Evolutionary conservation across 2,888 invertebrate genomes (phyloP), one percentile per base, ranked within the genome.

Genomic region (Erebia aethiops): DNA sequence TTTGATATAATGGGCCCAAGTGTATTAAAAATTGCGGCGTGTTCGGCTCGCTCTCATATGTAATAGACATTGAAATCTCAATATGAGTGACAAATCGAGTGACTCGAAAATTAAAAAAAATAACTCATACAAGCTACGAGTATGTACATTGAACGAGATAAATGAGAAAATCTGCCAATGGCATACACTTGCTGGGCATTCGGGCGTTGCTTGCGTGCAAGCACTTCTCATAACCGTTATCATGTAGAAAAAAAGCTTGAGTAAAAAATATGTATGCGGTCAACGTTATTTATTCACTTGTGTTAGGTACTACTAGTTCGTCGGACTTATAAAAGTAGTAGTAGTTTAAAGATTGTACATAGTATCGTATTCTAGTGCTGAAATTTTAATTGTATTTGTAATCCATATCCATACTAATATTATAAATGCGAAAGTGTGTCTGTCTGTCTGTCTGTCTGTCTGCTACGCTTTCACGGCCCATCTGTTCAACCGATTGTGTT

Each of bases 51-150:
- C 11, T 4, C 21, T 3, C 21, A 21, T 49, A 18, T 14, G 46
- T 21, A 46, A 62, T 14, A 21, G 14, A 49, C 21, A 13, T 62
- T 46, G 7, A 35, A 35, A 21, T 49, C 9, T 21, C 21, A 49
- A 14, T 62, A 62, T 21, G 14, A 21, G 62, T 26, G 18, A 46
- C 46, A 61, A 61, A 16, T 13, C 35, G 35, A 35, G 35, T 35
- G 35, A 13, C 9, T 62, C 16, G 14, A 62, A 46, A 62, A 62
- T 62, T 49, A 62, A 62, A 62, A 26, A 9, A 60, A 46, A 9
- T 13, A 21, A 49, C n/a, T 49, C 21, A 49, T 18, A 16, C 13
- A 4, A 11, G 4, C 4, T 26, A 21, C 21, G 1, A 0, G 8
- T 58, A 58, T 35, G 8, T n/a, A n/a, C 21, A 49, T 26, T 62